phyloP scores from a whole-genome alignment of 2,888 invertebrate genomes.

The Agrenia bidenticulata region DNA sequence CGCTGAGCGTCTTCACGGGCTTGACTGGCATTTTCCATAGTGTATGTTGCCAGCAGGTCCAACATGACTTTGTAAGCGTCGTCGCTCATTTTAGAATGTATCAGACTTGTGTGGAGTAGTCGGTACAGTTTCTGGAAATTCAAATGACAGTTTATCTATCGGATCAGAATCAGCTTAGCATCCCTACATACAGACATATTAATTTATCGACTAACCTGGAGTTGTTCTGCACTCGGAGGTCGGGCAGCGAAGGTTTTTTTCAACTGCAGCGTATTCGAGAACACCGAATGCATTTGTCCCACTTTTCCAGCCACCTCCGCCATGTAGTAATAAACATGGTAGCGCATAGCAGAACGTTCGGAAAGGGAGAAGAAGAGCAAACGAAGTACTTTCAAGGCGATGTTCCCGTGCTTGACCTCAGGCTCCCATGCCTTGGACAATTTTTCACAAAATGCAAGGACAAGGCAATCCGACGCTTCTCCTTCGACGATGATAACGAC shows the following conservation, averaged over 20 bases:
- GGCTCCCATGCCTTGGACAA: slow-evolving; percentile 74
- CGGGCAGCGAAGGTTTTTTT: slow-evolving; percentile 76
- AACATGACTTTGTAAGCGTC: slow-evolving; percentile 74
- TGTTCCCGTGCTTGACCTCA: slow-evolving; percentile 73
- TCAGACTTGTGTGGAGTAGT: slow-evolving; percentile 81
- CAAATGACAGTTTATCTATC: slow-evolving; percentile 4
- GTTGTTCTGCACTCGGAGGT: slow-evolving; percentile 81
- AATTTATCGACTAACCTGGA: slow-evolving; percentile 59
- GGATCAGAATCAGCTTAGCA: not conserved
- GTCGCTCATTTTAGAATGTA: slow-evolving; percentile 74
- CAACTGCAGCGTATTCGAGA: slow-evolving; percentile 78
- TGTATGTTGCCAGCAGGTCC: slow-evolving; percentile 92
- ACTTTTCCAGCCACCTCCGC: slow-evolving; percentile 85
- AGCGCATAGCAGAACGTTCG: slow-evolving; percentile 77
- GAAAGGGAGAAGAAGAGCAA: slow-evolving; percentile 89
- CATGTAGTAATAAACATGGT: slow-evolving; percentile 89
- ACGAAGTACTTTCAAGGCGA: slow-evolving; percentile 85
- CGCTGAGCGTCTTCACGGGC: slow-evolving; percentile 95
- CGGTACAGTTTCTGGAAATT: slow-evolving; percentile 79
- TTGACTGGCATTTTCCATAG: slow-evolving; percentile 93
- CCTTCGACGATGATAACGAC: slow-evolving; percentile 60
- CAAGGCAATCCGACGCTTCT: slow-evolving; percentile 55
- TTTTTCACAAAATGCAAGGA: slow-evolving; percentile 88
- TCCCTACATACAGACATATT: not conserved
- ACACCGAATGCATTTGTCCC: slow-evolving; percentile 80